Base-by-base conservation (phyloP, 2,113 vertebrate species). In the Misgurnus mizolepis region DNA sequence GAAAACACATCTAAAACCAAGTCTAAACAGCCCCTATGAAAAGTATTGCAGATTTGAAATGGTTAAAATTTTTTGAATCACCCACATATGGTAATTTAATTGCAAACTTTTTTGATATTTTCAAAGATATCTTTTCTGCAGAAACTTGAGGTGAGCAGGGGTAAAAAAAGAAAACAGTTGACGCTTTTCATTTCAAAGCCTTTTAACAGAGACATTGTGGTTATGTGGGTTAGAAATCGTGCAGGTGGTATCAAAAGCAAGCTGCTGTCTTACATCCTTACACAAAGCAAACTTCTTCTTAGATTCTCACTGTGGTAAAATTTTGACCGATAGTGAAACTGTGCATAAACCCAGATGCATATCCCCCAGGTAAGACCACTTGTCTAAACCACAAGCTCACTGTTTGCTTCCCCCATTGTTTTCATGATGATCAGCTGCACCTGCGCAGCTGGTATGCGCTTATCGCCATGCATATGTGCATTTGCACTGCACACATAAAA, bases 201-300 rank as follows among this genome's bases (percentile, higher is more conserved):
- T 58, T 58, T 58, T 18, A 58, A 58, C 17, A n/a, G 17, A 58
- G 17, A 78, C 39, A 49, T 6, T 58, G n/a, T 18, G 55, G 17
- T 58, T 58, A 60, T 69, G 62, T 83, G 68, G 69, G 60, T 81
- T 62, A 50, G 27, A 81, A 81, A 85, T 60, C 78, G 41, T 47
- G 67, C n/a, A 56, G 47, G 45, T 64, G 39, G 4, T 53, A 55
- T 86, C 80, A 78, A 60, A 66, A 70, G 49, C 50, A 41, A 56
- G 39, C 22, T 39, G n/a, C 65, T 84, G 27, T 34, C 27, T 58
- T 4, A 6, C 70, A 75, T 56, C n/a, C 18, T 7, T 14, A 3
- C 6, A 69, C 68, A 41, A 4, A 65, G 40, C 10, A 58, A 55
- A 81, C 61, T 76, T 80, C 47, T 4, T 0, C 80, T 80, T 83